Evolutionary conservation across 2,797 vertebrate genomes (phyloP).

Genomic region (Squalus acanthias): DNA sequence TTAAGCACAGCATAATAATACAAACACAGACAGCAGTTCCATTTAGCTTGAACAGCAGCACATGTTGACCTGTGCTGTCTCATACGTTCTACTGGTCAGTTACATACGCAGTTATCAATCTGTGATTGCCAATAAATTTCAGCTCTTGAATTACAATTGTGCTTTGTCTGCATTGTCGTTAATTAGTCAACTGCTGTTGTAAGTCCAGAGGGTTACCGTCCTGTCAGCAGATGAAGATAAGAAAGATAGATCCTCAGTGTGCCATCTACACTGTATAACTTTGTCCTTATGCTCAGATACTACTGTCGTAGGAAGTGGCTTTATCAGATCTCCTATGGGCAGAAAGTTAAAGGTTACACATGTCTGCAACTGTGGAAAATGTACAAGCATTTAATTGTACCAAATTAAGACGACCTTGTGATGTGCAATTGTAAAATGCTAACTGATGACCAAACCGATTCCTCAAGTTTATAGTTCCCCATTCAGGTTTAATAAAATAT

Average conservation of each 20-base stretch:
- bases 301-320: slow-evolving; percentile 83
- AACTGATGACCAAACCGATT: background rate
- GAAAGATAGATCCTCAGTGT: slow-evolving; percentile 84
- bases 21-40: slow-evolving; percentile 50
- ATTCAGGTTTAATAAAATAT: background rate
- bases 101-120: slow-evolving; percentile 35
- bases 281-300: slow-evolving; percentile 91
- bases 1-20: slow-evolving; percentile 62
- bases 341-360: slow-evolving; percentile 39
- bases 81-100: slow-evolving; percentile 46
- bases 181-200: slow-evolving; percentile 57
- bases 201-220: slow-evolving; percentile 89
- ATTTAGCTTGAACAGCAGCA: slow-evolving; percentile 47
- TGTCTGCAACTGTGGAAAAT: background rate
- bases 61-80: slow-evolving; percentile 27
- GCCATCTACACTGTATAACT: slow-evolving; percentile 96
- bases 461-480: background rate
- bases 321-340: slow-evolving; percentile 82
- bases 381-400: background rate
- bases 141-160: slow-evolving; percentile 45
- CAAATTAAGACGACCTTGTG: background rate
- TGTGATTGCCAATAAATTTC: slow-evolving; percentile 39
- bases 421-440: background rate
- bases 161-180: slow-evolving; percentile 51
- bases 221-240: slow-evolving; percentile 93